Percentiles rank a stretch among this genome's conserved stretches.
phyloP scores from a whole-genome alignment of 1,140 invertebrate species.

The Brachionus angularis region DNA sequence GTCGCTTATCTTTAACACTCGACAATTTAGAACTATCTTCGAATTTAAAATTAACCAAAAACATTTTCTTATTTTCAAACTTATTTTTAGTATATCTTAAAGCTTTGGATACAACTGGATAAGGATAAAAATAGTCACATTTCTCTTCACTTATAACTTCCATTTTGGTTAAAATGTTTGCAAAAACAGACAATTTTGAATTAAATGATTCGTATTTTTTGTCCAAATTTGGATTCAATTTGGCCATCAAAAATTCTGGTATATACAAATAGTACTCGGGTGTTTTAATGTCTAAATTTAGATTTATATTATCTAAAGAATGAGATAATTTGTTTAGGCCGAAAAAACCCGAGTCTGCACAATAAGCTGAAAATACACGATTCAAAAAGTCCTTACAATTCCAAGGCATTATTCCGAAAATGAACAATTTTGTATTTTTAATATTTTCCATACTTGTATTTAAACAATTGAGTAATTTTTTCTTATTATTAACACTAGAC shows the following conservation, averaged over 20 bases:
- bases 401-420: slow-evolving; percentile 39
- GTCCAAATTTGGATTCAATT: background rate
- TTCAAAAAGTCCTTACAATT: slow-evolving; percentile 20
- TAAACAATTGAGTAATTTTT: background rate
- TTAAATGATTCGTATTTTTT: slow-evolving; percentile 6
- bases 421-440: background rate
- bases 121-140: slow-evolving; percentile 24
- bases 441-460: background rate
- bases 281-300: background rate
- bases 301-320: background rate
- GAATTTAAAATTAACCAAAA: slow-evolving; percentile 8
- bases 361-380: slow-evolving; percentile 4
- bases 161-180: background rate
- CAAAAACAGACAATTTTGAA: background rate
- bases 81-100: background rate
- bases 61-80: slow-evolving; percentile 32
- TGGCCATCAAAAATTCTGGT: slow-evolving; percentile 12
- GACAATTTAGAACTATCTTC: background rate
- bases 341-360: slow-evolving; percentile 3
- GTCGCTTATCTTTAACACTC: background rate
- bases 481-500: background rate
- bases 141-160: background rate
- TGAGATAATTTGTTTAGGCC: background rate
- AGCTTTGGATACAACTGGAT: slow-evolving; percentile 15
- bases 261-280: slow-evolving; percentile 20